Conservation (phyloP, 2,113 vertebrate genomes). For the Anolis carolinensis region DNA sequence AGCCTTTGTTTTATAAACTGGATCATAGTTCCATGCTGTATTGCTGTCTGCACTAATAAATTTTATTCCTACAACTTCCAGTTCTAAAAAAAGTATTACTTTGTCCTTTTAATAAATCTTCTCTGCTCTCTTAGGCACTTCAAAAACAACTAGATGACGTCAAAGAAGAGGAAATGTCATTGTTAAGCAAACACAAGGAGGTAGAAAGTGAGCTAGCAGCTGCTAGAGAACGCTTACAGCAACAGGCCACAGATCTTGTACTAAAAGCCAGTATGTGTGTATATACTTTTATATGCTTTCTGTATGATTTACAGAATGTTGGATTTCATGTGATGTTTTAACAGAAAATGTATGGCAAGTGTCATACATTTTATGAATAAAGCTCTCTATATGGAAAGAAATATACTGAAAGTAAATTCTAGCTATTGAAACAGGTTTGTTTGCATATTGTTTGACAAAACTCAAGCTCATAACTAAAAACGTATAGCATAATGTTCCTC, state of each 20-base stretch:
- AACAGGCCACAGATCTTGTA: constrained; percentile 95
- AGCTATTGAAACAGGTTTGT: not conserved
- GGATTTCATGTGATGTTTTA: constrained; percentile 21
- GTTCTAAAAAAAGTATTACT: constrained; percentile 6
- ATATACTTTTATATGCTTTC: constrained; percentile 39
- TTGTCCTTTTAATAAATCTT: constrained; percentile 47
- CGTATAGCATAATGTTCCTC: too few species aligned
- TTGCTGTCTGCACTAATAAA: constrained; percentile 13
- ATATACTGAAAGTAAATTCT: not conserved
- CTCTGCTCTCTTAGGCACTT: constrained; percentile 81
- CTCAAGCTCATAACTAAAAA: too few species aligned
- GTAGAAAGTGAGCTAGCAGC: constrained; percentile 94
- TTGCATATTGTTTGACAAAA: not conserved
- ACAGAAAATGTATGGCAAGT: constrained; percentile 10
- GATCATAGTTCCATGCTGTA: not conserved
- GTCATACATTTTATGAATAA: not conserved
- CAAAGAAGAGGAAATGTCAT: constrained; percentile 92
- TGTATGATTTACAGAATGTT: constrained; percentile 7
- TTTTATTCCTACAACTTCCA: constrained; percentile 37
- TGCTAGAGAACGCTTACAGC: constrained; percentile 90
- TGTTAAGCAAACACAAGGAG: constrained; percentile 94
- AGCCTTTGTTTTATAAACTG: constrained; percentile 12
- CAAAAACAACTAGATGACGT: constrained; percentile 94
- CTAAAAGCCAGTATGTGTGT: constrained; percentile 95
- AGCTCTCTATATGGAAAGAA: not conserved